Base-by-base conservation (phyloP, 1,140 invertebrate species). In the Polypedilum vanderplanki region DNA sequence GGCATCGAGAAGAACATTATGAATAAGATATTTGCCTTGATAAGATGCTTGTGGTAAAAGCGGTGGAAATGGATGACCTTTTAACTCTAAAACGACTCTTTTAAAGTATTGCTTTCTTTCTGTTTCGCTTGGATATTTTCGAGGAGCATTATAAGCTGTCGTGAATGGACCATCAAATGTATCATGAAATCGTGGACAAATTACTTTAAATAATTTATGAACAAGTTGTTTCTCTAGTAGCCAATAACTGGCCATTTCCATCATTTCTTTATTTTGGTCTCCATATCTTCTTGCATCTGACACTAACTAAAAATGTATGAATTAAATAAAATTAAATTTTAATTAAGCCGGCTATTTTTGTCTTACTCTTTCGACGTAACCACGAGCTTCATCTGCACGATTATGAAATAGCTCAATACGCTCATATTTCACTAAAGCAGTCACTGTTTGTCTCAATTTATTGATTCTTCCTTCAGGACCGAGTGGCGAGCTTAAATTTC, bases 141-240 rank as follows among this genome's bases (percentile, higher is more conserved):
- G 83, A 2, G 93, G 92, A 24, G 90, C 88, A 79, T 86, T 88
- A 75, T 89, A 87, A 78, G 95, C 83, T 79, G 87, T 87, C 24
- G 94, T 97, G 79, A 87, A 95, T 1, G 89, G 87, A 7, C 85
- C 81, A 41, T 85, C 86, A 33, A 3, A 33, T 77, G 86, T 90
- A 78, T 91, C 87, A 79, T 92, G 84, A 84, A 88, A 97, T 74
- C 93, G 84, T 10, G 94, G 94, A 20, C 90, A 93, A 17, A 97
- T 81, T 17, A 97, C 94, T 87, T 97, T 96, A 79, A 98, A 98
- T 57, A 97, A 82, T 85, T 97, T 97, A 78, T 96, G 94, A 5
- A 97, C 85, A 12, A 95, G 83, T 82, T 95, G 91, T 80, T 97
- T 97, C 78, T 97, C 95, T 74, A 90, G 78, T 57, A 98, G 82